phyloP scores from a whole-genome alignment of 2,888 invertebrate genomes.

The Hybos culiciformis region DNA sequence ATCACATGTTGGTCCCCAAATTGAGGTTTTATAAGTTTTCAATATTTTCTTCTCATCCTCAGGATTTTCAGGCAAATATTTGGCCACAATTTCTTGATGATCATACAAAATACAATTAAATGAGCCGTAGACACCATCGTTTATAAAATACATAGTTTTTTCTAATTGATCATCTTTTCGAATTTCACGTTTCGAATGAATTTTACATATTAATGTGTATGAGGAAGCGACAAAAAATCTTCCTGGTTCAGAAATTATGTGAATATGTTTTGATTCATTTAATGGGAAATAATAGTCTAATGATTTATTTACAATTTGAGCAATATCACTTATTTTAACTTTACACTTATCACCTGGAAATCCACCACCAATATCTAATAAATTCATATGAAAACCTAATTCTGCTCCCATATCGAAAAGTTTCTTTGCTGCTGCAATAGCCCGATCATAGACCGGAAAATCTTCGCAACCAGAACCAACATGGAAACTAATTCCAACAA shows the following conservation, averaged over 20 bases:
- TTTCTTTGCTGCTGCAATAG: constrained; percentile 55
- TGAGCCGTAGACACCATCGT: constrained; percentile 97
- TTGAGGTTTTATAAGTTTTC: constrained; percentile 23
- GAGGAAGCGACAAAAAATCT: constrained; percentile 92
- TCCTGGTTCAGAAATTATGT: constrained; percentile 94
- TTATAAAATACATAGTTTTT: constrained; percentile 86
- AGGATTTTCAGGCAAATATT: not conserved
- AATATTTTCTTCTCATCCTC: constrained; percentile 35
- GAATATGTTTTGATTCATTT: constrained; percentile 40
- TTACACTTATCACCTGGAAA: constrained; percentile 54
- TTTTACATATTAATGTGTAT: constrained; percentile 76
- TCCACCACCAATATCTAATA: constrained; percentile 86
- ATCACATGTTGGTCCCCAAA: constrained; percentile 98
- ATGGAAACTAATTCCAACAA: constrained; percentile 78
- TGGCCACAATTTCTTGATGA: not conserved
- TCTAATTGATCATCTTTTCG: constrained; percentile 23
- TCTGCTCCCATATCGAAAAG: constrained; percentile 57
- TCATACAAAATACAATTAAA: constrained; percentile 96
- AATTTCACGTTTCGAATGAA: constrained; percentile 62
- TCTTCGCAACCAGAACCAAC: constrained; percentile 88
- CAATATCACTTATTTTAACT: constrained; percentile 42
- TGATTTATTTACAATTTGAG: constrained; percentile 63
- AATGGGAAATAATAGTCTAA: constrained; percentile 74
- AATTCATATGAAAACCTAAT: constrained; percentile 55
- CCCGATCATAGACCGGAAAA: constrained; percentile 65